These are phyloP conservation scores for Macrosiphum euphorbiae DNA, from an alignment of 2,888 invertebrate species.

Conservation along the genomic window DNA sequence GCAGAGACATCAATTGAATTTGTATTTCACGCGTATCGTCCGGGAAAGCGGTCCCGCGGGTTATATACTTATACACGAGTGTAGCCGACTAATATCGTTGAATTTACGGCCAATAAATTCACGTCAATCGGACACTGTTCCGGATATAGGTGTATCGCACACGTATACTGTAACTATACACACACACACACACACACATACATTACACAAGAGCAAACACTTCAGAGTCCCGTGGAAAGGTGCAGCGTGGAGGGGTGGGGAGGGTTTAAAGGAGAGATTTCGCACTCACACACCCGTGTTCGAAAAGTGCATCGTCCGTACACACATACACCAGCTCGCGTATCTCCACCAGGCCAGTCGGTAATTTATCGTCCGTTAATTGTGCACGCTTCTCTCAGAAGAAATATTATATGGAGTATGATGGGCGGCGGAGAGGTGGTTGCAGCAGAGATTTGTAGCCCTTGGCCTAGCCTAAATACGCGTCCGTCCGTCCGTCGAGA, in stretches of 20 bases:
- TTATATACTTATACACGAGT: neutral
- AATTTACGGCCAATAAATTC: slow-evolving; percentile 62
- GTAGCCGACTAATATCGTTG: slow-evolving; percentile 38
- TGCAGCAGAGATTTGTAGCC: slow-evolving; percentile 41
- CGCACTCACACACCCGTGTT: neutral
- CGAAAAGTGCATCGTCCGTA: neutral
- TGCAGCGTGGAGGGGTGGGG: neutral
- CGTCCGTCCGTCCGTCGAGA: neutral
- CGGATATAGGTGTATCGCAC: neutral
- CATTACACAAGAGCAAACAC: neutral
- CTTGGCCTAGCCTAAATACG: slow-evolving; percentile 10
- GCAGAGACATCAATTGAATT: slow-evolving; percentile 40
- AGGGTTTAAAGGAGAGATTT: neutral
- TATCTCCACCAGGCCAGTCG: neutral
- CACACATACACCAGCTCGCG: neutral
- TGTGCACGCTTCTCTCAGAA: slow-evolving; percentile 2
- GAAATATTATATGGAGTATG: neutral
- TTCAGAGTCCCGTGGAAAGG: too few species aligned
- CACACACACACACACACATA: neutral
- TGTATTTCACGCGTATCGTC: neutral
- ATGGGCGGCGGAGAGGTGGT: neutral
- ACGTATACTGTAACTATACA: neutral
- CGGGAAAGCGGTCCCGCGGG: neutral
- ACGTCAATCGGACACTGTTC: slow-evolving; percentile 46
- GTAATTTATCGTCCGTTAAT: slow-evolving; percentile 61